Percentiles rank a stretch among this genome's conserved stretches.
These are phyloP conservation scores for Syngnathus acus DNA, from an alignment of 2,797 vertebrate species.

Conservation along the genomic window DNA sequence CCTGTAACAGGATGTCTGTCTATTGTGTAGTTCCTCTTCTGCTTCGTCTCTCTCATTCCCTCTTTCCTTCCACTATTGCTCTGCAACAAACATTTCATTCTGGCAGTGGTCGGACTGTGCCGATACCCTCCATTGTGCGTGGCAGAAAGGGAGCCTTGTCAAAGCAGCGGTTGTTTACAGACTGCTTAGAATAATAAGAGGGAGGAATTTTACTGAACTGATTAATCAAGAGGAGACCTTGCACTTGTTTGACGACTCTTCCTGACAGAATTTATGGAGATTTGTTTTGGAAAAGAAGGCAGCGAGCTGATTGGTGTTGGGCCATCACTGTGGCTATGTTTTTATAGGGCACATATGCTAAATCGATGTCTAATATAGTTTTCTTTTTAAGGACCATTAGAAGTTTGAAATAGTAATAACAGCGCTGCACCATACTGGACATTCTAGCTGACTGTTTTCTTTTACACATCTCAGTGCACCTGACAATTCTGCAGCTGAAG, in stretches of 20 bases:
- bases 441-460: too few relatives aligned
- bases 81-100: conserved; percentile 61
- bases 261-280: conserved; percentile 49
- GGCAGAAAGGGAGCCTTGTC: conserved; percentile 46
- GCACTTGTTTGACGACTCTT: conserved; percentile 53
- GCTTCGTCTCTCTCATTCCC: conserved; percentile 45
- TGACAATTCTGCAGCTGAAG: too few relatives aligned
- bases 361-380: conserved; percentile 16
- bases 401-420: not conserved
- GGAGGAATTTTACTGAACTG: conserved; percentile 52
- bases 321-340: conserved; percentile 28
- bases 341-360: conserved; percentile 21
- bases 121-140: conserved; percentile 55
- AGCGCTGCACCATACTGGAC: too few relatives aligned
- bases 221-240: conserved; percentile 59
- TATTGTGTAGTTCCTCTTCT: conserved; percentile 34
- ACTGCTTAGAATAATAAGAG: conserved; percentile 58
- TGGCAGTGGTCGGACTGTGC: conserved; percentile 62
- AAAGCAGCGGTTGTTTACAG: conserved; percentile 67
- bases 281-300: conserved; percentile 56
- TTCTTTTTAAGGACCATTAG: not conserved
- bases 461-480: too few relatives aligned
- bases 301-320: conserved; percentile 54
- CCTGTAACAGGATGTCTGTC: conserved; percentile 40
- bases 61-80: conserved; percentile 57